phyloP scores from a whole-genome alignment of 2,888 invertebrate species.

The Chrysolina americana region DNA sequence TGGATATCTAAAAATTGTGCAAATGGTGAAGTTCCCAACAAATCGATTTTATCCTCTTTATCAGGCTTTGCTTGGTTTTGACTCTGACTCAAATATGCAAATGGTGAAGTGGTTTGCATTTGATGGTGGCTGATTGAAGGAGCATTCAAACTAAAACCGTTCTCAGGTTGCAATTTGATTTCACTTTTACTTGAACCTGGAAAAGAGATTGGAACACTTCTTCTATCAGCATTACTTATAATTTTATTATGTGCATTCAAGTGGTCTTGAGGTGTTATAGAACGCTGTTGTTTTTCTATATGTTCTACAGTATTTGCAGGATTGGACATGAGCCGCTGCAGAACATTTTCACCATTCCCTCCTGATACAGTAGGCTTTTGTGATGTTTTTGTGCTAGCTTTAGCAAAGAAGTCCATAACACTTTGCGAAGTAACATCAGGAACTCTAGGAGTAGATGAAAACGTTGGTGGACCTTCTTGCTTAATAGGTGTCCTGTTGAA shows the following conservation, averaged over 20 bases:
- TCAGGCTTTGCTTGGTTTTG: constrained; percentile 44
- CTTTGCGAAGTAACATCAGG: constrained; percentile 85
- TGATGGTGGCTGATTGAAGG: constrained; percentile 67
- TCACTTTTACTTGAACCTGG: constrained; percentile 53
- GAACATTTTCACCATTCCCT: constrained; percentile 71
- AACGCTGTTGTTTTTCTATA: constrained; percentile 88
- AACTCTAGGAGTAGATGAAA: constrained; percentile 71
- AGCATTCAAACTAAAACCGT: constrained; percentile 72
- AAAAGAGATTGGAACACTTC: constrained; percentile 63
- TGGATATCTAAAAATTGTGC: constrained; percentile 67
- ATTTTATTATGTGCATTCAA: constrained; percentile 51
- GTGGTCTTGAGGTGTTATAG: constrained; percentile 79
- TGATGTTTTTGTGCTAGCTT: constrained; percentile 76
- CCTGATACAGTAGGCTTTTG: constrained; percentile 71
- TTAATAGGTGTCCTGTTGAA: constrained; percentile 76
- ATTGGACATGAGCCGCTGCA: constrained; percentile 87
- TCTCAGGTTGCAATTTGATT: constrained; percentile 66
- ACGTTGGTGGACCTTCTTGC: constrained; percentile 61
- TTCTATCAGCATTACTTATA: constrained; percentile 56
- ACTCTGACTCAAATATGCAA: constrained; percentile 61
- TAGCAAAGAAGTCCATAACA: constrained; percentile 91
- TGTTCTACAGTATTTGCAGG: constrained; percentile 89
- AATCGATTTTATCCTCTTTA: constrained; percentile 49
- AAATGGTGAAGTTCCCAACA: constrained; percentile 70
- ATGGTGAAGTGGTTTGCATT: constrained; percentile 52